Evolutionary conservation across 2,888 invertebrate genomes (phyloP).

Genomic region (Pachydiplax longipennis): DNA sequence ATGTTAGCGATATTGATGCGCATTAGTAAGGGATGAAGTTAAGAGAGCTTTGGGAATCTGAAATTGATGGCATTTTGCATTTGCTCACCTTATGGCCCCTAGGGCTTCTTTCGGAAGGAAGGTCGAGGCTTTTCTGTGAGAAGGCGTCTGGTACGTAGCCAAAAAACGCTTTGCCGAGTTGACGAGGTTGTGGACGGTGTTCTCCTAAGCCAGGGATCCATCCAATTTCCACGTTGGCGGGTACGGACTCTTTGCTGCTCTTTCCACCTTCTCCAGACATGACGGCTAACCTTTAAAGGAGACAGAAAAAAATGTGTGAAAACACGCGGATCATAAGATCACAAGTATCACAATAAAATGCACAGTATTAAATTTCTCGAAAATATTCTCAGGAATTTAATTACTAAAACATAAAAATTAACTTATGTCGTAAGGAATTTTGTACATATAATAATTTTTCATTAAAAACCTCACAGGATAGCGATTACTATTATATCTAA

Average conservation of each 20-base stretch:
- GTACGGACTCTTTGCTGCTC: background rate
- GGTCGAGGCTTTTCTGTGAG: constrained; percentile 52
- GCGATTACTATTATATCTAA: too few species aligned
- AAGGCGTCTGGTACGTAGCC: constrained; percentile 55
- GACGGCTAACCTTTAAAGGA: background rate
- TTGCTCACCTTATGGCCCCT: constrained; percentile 45
- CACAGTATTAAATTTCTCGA: too few species aligned
- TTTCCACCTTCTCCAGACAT: background rate
- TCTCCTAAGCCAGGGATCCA: constrained; percentile 54
- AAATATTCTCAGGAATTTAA: too few species aligned
- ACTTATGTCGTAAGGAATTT: too few species aligned
- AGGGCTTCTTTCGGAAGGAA: constrained; percentile 52
- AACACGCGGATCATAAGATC: too few species aligned
- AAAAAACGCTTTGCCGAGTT: constrained; percentile 54
- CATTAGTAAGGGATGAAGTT: too few species aligned
- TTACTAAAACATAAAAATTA: too few species aligned
- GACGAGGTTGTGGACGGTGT: constrained; percentile 52
- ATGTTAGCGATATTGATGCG: too few species aligned
- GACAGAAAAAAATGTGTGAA: background rate
- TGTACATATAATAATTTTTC: too few species aligned
- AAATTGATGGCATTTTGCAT: background rate
- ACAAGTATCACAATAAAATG: too few species aligned
- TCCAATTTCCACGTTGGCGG: constrained; percentile 46
- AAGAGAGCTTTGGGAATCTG: too few species aligned
- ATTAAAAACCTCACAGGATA: too few species aligned